Evolutionary conservation across 2,888 invertebrate genomes (phyloP), one percentile per base, ranked within the genome.

Genomic region (Pachycephus smyrnensis): DNA sequence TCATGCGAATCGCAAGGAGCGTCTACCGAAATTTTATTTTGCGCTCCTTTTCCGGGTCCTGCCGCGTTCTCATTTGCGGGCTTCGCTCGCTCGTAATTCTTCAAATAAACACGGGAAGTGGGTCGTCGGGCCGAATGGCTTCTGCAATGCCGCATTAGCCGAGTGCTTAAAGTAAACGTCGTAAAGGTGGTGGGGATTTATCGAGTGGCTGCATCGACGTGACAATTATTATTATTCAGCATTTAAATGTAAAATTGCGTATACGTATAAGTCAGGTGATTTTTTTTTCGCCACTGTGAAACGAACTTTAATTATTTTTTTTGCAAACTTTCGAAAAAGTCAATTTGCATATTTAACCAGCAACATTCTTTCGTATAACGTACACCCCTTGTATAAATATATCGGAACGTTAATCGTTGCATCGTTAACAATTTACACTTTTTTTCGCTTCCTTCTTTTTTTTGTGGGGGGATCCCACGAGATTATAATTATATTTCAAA

Each of bases 1-100:
- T 80, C 83, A 77, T 74, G 78, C 77, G 81, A 77, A 81, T 78
- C 81, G 77, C 71, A 74, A 73, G 76, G 77, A 69, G 71, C 76
- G 76, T 77, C 76, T 78, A 75, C 77, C 73, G 68, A 77, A 77
- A 80, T 80, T 79, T 80, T 77, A 80, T 80, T 80, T 77, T 76
- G 33, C 77, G 73, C 73, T 77, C 55, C 73, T 73, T 73, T 73
- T 73, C 55, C n/a, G 69, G 30, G 55, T 55, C 35, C 55, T 55
- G 75, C 36, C 36, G 73, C 75, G 77, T 73, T 80, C 75, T 69
- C 75, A 73, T 75, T 80, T 80, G 75, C 76, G 32, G 75, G 55
- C 71, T 75, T 69, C 69, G 71, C 71, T 68, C 75, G 75, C 40
- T 74, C 80, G 79, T 73, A 69, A 79, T 79, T 79, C 76, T 76